A percentile compares a stretch with the other conserved stretches of the same genome.
Conservation (phyloP, 2,888 invertebrate genomes). For the Helicoverpa assulta region DNA sequence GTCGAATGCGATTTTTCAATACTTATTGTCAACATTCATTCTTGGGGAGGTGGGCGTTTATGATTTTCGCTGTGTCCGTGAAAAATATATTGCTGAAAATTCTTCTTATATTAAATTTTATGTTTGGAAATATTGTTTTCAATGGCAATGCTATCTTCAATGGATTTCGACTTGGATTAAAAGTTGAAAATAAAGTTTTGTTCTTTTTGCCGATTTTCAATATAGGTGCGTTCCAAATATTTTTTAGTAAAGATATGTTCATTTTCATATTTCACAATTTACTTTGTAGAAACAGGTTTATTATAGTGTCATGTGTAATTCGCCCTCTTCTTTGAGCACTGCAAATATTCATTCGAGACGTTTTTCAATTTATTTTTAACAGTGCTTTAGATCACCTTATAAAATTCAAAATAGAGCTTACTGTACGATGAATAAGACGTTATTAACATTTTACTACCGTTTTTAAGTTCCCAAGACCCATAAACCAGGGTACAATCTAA, state of each 20-base stretch:
- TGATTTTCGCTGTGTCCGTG: conserved; percentile 18
- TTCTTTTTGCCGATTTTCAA: no score
- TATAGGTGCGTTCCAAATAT: no score
- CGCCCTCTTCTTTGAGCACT: background rate
- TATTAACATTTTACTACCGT: conserved; percentile 14
- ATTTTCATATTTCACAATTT: no score
- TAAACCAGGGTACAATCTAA: conserved; percentile 50
- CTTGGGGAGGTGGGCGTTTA: conserved; percentile 23
- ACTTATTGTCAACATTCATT: conserved; percentile 56
- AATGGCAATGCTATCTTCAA: background rate
- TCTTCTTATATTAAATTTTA: conserved; percentile 29
- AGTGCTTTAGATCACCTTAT: conserved; percentile 6
- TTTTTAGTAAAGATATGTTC: no score
- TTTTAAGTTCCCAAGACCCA: conserved; percentile 22
- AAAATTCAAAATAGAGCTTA: conserved; percentile 1
- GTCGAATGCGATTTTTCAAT: conserved; percentile 48
- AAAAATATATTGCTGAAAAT: conserved; percentile 11
- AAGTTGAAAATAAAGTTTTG: background rate
- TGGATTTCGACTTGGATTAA: background rate
- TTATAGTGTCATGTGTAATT: no score
- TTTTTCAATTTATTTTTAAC: background rate
- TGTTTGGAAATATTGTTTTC: conserved; percentile 15
- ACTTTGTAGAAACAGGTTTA: no score
- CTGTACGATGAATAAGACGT: background rate
- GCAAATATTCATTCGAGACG: background rate